Conservation (phyloP, 2,888 invertebrate species). For the Scelioninae gen. 1 region DNA sequence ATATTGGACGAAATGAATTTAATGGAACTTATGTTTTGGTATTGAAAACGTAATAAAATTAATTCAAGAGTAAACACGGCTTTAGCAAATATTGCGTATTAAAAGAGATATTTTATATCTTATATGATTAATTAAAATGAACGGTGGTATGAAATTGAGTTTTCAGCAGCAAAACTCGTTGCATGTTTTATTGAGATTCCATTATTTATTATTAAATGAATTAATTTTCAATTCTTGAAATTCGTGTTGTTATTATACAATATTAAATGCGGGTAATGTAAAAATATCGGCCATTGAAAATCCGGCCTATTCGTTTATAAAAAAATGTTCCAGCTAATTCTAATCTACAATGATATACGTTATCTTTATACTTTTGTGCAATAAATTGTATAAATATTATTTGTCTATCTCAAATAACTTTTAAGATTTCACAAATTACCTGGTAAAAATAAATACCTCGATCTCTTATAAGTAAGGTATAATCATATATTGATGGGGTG, state of each 20-base stretch:
- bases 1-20: conserved; percentile 49
- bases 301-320: no score
- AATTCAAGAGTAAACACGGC: conserved; percentile 33
- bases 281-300: no score
- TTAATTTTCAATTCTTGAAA: conserved; percentile 33
- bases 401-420: no score
- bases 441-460: no score
- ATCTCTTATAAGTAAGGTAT: no score
- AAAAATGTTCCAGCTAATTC: no score
- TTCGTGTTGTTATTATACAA: background rate
- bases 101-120: conserved; percentile 32
- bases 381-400: no score
- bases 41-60: conserved; percentile 48
- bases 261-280: conserved; percentile 24
- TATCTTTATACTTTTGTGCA: no score
- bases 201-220: conserved; percentile 32
- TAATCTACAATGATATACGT: no score
- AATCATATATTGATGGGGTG: no score
- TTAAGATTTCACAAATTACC: no score
- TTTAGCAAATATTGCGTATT: conserved; percentile 31
- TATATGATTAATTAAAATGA: conserved; percentile 41
- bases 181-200: conserved; percentile 10
- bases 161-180: conserved; percentile 28
- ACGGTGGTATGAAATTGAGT: conserved; percentile 14
- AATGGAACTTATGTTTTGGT: conserved; percentile 50